phyloP scores from a whole-genome alignment of 1,140 invertebrate species.

The Sarcophaga bullata region DNA sequence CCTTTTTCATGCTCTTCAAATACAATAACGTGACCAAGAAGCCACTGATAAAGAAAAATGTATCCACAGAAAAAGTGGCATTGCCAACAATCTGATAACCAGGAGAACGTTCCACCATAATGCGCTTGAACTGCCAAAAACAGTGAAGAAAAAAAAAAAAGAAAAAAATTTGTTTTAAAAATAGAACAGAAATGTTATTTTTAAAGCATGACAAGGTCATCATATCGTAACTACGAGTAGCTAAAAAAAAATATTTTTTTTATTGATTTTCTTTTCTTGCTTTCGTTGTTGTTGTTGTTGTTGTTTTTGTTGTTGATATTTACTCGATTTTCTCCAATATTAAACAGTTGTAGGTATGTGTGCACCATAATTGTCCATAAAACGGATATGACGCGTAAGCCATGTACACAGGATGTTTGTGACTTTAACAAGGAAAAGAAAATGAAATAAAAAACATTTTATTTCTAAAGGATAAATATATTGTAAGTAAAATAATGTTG shows the following conservation, averaged over 20 bases:
- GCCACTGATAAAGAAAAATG: slow-evolving; percentile 91
- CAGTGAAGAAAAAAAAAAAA: slow-evolving; percentile 30
- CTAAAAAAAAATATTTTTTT: too few species aligned
- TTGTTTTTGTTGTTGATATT: slow-evolving; percentile 3
- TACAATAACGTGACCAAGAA: slow-evolving; percentile 80
- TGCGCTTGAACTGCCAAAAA: slow-evolving; percentile 73
- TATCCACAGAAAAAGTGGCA: slow-evolving; percentile 90
- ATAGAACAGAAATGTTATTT: not conserved
- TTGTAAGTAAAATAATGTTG: not conserved
- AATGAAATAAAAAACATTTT: slow-evolving; percentile 30
- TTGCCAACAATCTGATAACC: slow-evolving; percentile 88
- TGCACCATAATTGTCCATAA: slow-evolving; percentile 95
- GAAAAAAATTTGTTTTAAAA: not conserved
- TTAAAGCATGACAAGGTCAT: not conserved
- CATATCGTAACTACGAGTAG: too few species aligned
- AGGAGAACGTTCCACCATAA: slow-evolving; percentile 80
- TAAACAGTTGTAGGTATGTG: slow-evolving; percentile 83
- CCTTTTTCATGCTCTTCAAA: slow-evolving; percentile 69
- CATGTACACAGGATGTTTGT: slow-evolving; percentile 82
- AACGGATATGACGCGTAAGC: slow-evolving; percentile 84
- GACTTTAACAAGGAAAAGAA: slow-evolving; percentile 64
- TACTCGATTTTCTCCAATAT: slow-evolving; percentile 75
- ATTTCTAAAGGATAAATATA: not conserved
- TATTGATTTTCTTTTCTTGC: not conserved
- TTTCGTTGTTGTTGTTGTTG: not conserved